Conservation (phyloP, 1,140 invertebrate genomes). For the Aphelenchoides fujianensis region DNA sequence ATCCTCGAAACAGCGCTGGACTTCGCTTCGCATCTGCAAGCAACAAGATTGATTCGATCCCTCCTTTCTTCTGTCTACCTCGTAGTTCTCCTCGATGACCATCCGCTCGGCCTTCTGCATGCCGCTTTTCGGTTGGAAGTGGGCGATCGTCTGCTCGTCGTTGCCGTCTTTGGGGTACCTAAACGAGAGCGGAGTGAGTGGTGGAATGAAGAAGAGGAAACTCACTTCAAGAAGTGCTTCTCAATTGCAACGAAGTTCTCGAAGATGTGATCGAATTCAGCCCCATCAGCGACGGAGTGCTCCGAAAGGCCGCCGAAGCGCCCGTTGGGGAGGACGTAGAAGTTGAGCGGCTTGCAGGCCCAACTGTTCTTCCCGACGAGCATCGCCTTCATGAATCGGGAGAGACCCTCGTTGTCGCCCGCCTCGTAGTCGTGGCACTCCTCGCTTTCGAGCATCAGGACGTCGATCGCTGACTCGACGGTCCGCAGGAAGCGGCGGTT, state of each 20-base stretch:
- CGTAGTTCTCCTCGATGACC: constrained; percentile 29
- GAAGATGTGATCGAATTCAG: constrained; percentile 55
- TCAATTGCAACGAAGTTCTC: constrained; percentile 47
- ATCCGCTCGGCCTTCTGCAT: constrained; percentile 38
- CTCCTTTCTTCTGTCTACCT: constrained; percentile 17
- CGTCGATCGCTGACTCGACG: constrained; percentile 45
- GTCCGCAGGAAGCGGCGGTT: constrained; percentile 42
- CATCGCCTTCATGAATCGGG: constrained; percentile 63
- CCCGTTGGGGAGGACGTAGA: constrained; percentile 93
- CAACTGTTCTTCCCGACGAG: constrained; percentile 93
- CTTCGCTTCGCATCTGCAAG: constrained; percentile 36
- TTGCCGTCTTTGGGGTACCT: constrained; percentile 23
- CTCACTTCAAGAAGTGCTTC: constrained; percentile 34
- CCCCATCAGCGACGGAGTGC: constrained; percentile 76
- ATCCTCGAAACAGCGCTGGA: constrained; percentile 34
- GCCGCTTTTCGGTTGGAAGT: constrained; percentile 10
- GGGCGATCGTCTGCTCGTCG: constrained; percentile 6
- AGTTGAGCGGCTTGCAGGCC: constrained; percentile 91
- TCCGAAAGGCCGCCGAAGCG: constrained; percentile 67
- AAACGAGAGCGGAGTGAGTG: constrained; percentile 18
- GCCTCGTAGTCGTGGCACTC: constrained; percentile 33
- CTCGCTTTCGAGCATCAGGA: constrained; percentile 47
- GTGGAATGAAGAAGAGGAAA: background rate
- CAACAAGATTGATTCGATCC: background rate
- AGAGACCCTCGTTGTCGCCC: constrained; percentile 18